phyloP scores from a whole-genome alignment of 2,888 invertebrate genomes.

The Conus canariensis region DNA sequence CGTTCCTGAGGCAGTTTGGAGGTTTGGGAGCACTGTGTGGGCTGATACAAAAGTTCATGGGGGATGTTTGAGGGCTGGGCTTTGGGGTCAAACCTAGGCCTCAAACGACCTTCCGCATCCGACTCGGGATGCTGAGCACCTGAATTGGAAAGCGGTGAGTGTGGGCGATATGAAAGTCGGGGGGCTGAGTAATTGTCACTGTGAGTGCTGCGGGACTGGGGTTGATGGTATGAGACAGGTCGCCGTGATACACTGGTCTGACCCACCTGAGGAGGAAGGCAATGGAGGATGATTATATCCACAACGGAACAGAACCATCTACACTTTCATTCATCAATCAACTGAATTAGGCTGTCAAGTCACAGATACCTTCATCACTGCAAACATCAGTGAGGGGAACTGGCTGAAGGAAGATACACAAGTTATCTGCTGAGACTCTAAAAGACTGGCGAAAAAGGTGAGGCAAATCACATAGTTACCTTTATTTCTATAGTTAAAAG shows the following conservation, averaged over 20 bases:
- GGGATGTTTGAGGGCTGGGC: background rate
- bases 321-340: too few species aligned
- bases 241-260: background rate
- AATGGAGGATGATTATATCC: background rate
- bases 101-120: background rate
- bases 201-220: background rate
- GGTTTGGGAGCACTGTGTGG: background rate
- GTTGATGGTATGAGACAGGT: conserved; percentile 36
- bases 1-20: background rate
- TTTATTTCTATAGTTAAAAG: too few species aligned
- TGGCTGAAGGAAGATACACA: too few species aligned
- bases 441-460: too few species aligned
- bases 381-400: background rate
- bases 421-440: too few species aligned
- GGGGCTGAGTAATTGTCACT: background rate
- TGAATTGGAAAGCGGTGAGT: background rate
- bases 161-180: background rate
- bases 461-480: too few species aligned
- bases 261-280: conserved; percentile 40
- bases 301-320: background rate
- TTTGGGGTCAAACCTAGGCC: background rate
- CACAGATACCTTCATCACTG: background rate
- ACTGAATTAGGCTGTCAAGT: too few species aligned
- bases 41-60: background rate
- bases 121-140: background rate